Percentiles rank a stretch among this genome's conserved stretches.
Conservation (phyloP, 2,113 vertebrate species). For the Caretta caretta region DNA sequence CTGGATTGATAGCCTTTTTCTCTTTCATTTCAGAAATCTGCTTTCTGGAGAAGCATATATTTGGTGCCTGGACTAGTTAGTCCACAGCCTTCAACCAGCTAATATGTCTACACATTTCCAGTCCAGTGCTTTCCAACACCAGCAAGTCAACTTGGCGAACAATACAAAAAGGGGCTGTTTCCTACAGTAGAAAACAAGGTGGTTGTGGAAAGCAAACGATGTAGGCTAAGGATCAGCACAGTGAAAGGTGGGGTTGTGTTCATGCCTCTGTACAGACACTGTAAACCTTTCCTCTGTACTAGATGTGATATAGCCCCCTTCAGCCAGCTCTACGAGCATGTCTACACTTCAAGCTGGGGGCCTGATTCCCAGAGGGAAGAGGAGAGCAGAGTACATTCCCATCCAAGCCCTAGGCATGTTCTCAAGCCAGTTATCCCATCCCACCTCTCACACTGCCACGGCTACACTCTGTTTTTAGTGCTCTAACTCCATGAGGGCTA, state of each 20-base stretch:
- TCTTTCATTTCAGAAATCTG: background rate
- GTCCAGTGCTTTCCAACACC: background rate
- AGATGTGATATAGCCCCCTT: accelerated
- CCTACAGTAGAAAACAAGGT: accelerated
- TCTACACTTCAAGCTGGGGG: background rate
- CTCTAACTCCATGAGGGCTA: no score
- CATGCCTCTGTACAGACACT: accelerated
- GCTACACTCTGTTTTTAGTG: no score
- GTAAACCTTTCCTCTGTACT: background rate
- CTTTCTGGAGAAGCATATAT: background rate
- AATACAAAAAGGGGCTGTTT: accelerated
- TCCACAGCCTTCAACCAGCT: background rate
- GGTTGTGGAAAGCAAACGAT: background rate
- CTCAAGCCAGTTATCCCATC: no score
- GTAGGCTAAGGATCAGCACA: accelerated
- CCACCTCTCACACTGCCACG: no score
- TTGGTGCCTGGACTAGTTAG: background rate
- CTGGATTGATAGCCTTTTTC: background rate
- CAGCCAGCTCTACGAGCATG: background rate
- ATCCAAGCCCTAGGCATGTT: no score
- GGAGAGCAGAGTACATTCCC: no score
- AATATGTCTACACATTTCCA: background rate
- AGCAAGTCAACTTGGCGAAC: accelerated
- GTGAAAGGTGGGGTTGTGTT: accelerated
- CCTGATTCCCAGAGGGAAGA: background rate